These are phyloP conservation scores for Acrocyrtus sp. DNA, from an alignment of 2,888 invertebrate genomes.

Conservation along the genomic window DNA sequence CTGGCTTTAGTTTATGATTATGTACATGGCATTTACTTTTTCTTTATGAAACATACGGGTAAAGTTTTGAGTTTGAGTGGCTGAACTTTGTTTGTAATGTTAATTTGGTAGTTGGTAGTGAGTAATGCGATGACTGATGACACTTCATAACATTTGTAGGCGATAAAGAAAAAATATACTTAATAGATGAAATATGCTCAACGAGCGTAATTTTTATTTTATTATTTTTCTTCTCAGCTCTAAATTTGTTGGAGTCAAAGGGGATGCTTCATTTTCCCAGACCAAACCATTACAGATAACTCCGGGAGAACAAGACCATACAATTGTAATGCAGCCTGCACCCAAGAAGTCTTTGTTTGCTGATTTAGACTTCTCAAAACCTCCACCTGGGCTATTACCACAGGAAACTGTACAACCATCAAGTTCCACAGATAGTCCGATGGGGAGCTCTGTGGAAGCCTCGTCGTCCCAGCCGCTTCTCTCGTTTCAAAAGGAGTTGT, in stretches of 20 bases:
- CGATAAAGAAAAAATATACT: too few relatives aligned
- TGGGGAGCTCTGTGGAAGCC: constrained; percentile 17
- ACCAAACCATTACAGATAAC: too few relatives aligned
- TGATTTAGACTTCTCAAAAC: constrained; percentile 62
- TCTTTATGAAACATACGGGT: too few relatives aligned
- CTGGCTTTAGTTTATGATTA: too few relatives aligned
- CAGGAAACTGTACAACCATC: neutral
- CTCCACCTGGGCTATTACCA: constrained; percentile 61
- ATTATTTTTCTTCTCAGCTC: constrained; percentile 52
- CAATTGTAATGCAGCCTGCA: constrained; percentile 8
- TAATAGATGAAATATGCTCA: too few relatives aligned
- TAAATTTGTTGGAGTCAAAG: constrained; percentile 56
- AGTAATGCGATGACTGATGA: too few relatives aligned
- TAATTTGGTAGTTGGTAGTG: too few relatives aligned
- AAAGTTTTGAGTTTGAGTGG: too few relatives aligned
- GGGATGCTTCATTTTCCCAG: constrained; percentile 21
- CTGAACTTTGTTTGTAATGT: too few relatives aligned
- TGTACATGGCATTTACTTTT: too few relatives aligned
- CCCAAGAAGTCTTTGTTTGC: constrained; percentile 61
- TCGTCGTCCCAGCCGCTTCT: constrained; percentile 1
- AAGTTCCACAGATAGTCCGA: constrained; percentile 15
- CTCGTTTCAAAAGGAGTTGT: constrained; percentile 23
- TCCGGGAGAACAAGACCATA: too few relatives aligned
- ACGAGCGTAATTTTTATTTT: neutral
- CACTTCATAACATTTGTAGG: too few relatives aligned